phyloP scores from a whole-genome alignment of 2,797 vertebrate genomes.

The Neopelma chrysocephalum region DNA sequence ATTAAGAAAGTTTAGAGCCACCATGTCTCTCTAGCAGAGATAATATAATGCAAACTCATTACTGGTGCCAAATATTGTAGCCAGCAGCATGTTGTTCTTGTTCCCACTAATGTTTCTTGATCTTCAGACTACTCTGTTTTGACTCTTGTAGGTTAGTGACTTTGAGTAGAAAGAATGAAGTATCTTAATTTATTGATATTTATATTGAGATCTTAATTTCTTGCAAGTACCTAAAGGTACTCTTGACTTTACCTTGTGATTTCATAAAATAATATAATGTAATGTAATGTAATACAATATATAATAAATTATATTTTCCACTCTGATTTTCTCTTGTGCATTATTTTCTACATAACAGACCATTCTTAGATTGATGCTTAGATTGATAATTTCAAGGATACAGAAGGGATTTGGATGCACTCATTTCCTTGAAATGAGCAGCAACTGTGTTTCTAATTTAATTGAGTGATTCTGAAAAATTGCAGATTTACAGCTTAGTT shows the following conservation, averaged over 20 bases:
- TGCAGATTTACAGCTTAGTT: not conserved
- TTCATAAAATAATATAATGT: not conserved
- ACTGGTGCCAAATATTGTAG: not conserved
- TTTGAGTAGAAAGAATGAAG: not conserved
- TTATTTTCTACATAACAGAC: not conserved
- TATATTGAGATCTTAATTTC: not conserved
- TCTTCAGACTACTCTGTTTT: not conserved
- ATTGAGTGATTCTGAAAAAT: not conserved
- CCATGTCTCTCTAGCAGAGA: not conserved
- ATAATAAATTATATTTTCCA: not conserved
- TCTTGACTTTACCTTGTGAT: not conserved
- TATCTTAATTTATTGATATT: not conserved
- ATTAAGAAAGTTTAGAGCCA: conserved; percentile 4
- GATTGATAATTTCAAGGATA: not conserved
- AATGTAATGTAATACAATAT: not conserved
- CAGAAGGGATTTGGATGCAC: not conserved
- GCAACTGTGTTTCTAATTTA: not conserved
- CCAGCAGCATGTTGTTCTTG: not conserved
- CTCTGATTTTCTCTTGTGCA: not conserved
- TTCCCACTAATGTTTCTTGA: not conserved
- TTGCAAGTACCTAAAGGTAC: not conserved
- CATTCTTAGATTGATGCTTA: not conserved
- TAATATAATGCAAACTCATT: not conserved
- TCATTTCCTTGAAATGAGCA: not conserved
- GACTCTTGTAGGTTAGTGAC: not conserved